Conservation (phyloP, 1,140 invertebrate genomes). For the Ganaspis sp. region DNA sequence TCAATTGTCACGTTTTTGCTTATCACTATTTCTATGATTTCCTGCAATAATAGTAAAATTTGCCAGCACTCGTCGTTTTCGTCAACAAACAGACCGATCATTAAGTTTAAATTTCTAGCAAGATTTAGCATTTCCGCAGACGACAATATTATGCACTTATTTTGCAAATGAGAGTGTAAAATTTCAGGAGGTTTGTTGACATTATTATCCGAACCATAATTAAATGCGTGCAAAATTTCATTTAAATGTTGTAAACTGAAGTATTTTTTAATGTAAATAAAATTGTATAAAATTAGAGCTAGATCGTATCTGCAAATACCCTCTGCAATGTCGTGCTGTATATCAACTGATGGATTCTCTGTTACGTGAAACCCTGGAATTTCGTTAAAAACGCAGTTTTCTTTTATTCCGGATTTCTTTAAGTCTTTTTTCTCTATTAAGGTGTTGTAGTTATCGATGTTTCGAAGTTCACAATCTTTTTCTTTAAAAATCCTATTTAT, state of each 20-base stretch:
- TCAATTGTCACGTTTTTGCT: background rate
- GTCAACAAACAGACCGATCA: conserved; percentile 10
- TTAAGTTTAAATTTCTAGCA: conserved; percentile 20
- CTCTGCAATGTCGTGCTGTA: conserved; percentile 63
- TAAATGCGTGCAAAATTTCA: background rate
- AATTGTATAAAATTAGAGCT: conserved; percentile 47
- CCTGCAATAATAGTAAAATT: conserved; percentile 8
- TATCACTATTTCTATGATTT: conserved; percentile 30
- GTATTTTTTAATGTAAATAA: conserved; percentile 39
- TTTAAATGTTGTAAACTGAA: background rate
- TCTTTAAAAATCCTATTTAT: background rate
- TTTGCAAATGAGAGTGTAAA: background rate
- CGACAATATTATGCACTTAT: conserved; percentile 26
- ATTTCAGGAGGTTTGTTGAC: conserved; percentile 34
- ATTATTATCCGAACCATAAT: background rate
- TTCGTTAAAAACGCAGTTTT: background rate
- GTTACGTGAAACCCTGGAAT: conserved; percentile 52
- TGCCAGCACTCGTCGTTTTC: conserved; percentile 5
- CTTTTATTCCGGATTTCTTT: background rate
- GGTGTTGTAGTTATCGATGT: background rate
- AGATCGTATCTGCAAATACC: conserved; percentile 58
- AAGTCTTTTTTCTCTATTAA: background rate
- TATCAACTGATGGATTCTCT: conserved; percentile 53
- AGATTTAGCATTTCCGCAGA: conserved; percentile 29
- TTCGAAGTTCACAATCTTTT: background rate